phyloP scores from a whole-genome alignment of 2,888 invertebrate species.

The Bruchidius siliquastri region DNA sequence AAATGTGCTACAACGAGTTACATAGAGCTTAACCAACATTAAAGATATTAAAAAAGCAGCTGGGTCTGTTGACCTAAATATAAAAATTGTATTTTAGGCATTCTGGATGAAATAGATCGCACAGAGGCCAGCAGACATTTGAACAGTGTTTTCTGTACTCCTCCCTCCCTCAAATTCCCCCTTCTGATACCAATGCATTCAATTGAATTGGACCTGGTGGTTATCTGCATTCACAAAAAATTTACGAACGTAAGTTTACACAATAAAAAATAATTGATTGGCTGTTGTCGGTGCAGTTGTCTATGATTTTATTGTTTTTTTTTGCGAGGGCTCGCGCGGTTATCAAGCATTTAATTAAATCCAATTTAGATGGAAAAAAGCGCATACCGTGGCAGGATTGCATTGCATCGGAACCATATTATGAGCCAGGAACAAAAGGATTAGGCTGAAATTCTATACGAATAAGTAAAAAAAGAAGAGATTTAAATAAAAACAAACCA shows the following conservation, averaged over 20 bases:
- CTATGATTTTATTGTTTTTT: neutral
- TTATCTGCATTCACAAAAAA: neutral
- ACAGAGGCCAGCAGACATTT: too few relatives aligned
- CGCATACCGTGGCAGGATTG: neutral
- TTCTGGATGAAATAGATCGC: too few relatives aligned
- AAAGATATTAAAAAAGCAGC: too few relatives aligned
- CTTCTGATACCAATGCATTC: neutral
- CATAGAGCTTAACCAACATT: too few relatives aligned
- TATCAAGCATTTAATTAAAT: neutral
- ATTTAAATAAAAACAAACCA: too few relatives aligned
- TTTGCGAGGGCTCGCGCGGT: neutral
- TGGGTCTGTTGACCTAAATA: too few relatives aligned
- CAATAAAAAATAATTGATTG: neutral
- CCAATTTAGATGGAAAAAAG: neutral
- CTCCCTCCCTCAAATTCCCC: neutral
- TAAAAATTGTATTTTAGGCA: too few relatives aligned
- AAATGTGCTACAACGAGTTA: too few relatives aligned
- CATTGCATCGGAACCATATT: neutral
- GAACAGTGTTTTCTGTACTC: too few relatives aligned
- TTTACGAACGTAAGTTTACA: neutral
- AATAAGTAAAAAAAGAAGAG: too few relatives aligned
- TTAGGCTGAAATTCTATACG: too few relatives aligned
- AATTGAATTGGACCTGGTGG: neutral
- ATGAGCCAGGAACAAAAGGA: neutral
- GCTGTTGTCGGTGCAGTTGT: neutral